Evolutionary conservation across 2,113 vertebrate species (phyloP).

Genomic region (Nothoprocta pentlandii): DNA sequence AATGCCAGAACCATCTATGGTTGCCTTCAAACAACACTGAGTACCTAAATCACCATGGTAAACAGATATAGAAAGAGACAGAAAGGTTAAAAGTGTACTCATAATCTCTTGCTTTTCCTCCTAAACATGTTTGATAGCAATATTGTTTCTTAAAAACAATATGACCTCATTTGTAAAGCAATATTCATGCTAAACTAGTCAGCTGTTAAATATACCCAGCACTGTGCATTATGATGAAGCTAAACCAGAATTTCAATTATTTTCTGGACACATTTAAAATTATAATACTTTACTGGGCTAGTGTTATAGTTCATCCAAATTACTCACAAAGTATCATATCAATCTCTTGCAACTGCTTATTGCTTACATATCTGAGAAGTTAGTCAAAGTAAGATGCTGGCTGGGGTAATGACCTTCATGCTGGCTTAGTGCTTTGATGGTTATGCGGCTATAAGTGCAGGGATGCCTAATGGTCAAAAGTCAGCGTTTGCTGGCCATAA

Average conservation of each 20-base stretch:
- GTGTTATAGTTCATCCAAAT: constrained; percentile 85
- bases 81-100: constrained; percentile 81
- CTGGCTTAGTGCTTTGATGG: constrained; percentile 49
- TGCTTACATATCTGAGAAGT: constrained; percentile 77
- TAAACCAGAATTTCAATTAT: constrained; percentile 88
- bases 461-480: constrained; percentile 44
- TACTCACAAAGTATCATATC: constrained; percentile 84
- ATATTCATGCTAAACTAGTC: constrained; percentile 86
- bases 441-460: not conserved
- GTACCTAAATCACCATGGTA: constrained; percentile 73
- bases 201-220: constrained; percentile 84
- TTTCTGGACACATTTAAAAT: constrained; percentile 90
- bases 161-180: constrained; percentile 87
- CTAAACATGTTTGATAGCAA: constrained; percentile 80
- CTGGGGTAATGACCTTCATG: constrained; percentile 80
- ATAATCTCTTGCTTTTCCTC: constrained; percentile 77
- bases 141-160: constrained; percentile 87
- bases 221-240: constrained; percentile 82
- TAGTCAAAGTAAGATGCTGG: constrained; percentile 64
- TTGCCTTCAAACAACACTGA: constrained; percentile 74
- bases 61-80: constrained; percentile 80
- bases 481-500: not conserved
- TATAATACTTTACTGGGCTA: constrained; percentile 85
- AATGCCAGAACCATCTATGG: constrained; percentile 75
- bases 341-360: constrained; percentile 80